Conservation (phyloP, 2,797 vertebrate genomes). For the Enteromius trimaculatus region DNA sequence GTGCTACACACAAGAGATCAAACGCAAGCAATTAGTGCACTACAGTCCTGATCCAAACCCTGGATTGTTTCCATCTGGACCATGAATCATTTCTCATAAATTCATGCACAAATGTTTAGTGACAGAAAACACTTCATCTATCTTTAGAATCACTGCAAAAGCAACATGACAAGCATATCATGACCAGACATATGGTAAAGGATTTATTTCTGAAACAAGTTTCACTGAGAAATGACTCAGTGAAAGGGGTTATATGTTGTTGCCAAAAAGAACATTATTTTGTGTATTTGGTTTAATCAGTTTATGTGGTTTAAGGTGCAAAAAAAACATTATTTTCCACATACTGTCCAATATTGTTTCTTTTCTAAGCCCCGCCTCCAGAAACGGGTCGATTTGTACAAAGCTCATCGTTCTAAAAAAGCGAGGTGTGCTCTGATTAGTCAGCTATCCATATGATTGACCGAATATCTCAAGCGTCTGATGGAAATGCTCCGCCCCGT, state of each 20-base stretch:
- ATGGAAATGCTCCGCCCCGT: too few species aligned
- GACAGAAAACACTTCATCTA: background rate
- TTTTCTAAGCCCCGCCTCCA: too few species aligned
- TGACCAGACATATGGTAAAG: background rate
- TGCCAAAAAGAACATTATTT: background rate
- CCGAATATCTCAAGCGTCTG: too few species aligned
- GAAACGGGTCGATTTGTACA: background rate
- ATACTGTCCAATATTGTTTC: too few species aligned
- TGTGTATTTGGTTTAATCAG: background rate
- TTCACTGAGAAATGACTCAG: background rate
- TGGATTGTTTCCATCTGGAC: constrained; percentile 11
- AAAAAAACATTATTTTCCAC: too few species aligned
- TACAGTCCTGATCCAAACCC: background rate
- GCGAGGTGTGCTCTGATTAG: too few species aligned
- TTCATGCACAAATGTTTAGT: background rate
- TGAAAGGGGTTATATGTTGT: too few species aligned
- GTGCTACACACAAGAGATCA: background rate
- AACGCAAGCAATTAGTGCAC: background rate
- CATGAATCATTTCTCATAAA: background rate
- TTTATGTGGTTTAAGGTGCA: too few species aligned
- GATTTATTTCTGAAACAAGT: background rate
- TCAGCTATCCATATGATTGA: too few species aligned
- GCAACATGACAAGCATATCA: too few species aligned
- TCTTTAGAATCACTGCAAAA: background rate
- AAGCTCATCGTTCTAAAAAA: too few species aligned